Evolutionary conservation across 2,113 vertebrate species (phyloP).

Genomic region (Rhizomys pruinosus): DNA sequence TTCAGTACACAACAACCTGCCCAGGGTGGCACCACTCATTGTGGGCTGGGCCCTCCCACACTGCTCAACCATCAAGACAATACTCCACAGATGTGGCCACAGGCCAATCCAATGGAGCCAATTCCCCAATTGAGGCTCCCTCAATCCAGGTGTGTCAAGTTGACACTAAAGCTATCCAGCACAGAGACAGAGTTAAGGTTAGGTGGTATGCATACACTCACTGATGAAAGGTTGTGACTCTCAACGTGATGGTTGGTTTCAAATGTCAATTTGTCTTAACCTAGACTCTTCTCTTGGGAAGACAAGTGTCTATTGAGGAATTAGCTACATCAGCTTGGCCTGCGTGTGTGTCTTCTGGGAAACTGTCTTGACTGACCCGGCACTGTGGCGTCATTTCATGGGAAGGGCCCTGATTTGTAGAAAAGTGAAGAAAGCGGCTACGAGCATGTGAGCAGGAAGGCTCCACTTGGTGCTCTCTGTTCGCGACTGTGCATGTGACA

Average conservation of each 20-base stretch:
- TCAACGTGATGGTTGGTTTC: background rate
- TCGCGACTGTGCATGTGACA: background rate
- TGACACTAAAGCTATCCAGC: no score
- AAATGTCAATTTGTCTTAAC: background rate
- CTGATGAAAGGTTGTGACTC: background rate
- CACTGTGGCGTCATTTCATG: background rate
- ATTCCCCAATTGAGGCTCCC: no score
- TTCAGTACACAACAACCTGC: no score
- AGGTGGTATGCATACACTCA: background rate
- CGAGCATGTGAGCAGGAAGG: background rate
- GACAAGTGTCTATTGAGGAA: background rate
- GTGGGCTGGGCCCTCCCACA: no score
- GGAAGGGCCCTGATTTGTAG: background rate
- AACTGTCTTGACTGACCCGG: background rate
- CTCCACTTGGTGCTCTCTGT: no score
- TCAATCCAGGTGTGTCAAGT: no score
- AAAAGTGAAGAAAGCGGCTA: background rate
- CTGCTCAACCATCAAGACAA: no score
- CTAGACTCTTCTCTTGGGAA: no score
- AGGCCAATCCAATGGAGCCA: no score
- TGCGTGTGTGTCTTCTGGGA: background rate
- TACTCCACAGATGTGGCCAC: no score
- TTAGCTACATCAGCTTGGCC: background rate
- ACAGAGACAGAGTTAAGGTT: background rate
- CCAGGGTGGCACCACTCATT: no score